Conservation (phyloP, 2,888 invertebrate species). For the Gasteruption jaculator region DNA sequence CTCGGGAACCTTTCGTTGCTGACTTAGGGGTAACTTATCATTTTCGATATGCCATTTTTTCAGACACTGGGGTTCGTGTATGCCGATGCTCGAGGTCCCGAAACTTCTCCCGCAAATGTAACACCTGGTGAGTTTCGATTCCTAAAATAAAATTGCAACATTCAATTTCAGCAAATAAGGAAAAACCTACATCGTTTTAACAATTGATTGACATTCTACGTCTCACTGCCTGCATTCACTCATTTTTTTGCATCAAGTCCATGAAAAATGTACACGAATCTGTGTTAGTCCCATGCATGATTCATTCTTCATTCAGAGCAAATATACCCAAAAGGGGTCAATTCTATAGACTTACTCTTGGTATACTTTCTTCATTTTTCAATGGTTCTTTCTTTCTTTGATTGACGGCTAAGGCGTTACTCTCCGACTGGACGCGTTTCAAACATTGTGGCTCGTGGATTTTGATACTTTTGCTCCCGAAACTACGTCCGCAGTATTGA, state of each 20-base stretch:
- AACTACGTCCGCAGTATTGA: slow-evolving; percentile 64
- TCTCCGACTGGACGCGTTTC: slow-evolving; percentile 60
- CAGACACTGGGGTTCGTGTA: slow-evolving; percentile 67
- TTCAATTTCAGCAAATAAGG: too few species aligned
- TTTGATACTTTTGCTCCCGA: slow-evolving; percentile 60
- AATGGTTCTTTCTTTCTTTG: slow-evolving; percentile 53
- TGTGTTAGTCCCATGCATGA: too few species aligned
- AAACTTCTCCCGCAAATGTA: slow-evolving; percentile 66
- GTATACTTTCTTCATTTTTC: slow-evolving; percentile 57
- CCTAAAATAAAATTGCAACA: too few species aligned
- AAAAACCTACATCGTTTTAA: too few species aligned
- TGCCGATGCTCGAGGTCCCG: slow-evolving; percentile 60
- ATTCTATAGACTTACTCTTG: too few species aligned
- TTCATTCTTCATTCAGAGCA: too few species aligned
- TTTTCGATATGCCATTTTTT: slow-evolving; percentile 64
- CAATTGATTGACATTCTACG: too few species aligned
- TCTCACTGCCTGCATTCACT: too few species aligned
- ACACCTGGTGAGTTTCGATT: slow-evolving; percentile 52
- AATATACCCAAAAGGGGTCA: too few species aligned
- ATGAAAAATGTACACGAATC: too few species aligned
- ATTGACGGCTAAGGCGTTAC: slow-evolving; percentile 56
- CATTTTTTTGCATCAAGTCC: too few species aligned
- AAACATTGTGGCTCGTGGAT: slow-evolving; percentile 68
- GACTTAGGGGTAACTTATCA: slow-evolving; percentile 55
- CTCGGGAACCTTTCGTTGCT: slow-evolving; percentile 53